Evolutionary conservation across 2,113 vertebrate genomes (phyloP).

Genomic region (Proteles cristata): DNA sequence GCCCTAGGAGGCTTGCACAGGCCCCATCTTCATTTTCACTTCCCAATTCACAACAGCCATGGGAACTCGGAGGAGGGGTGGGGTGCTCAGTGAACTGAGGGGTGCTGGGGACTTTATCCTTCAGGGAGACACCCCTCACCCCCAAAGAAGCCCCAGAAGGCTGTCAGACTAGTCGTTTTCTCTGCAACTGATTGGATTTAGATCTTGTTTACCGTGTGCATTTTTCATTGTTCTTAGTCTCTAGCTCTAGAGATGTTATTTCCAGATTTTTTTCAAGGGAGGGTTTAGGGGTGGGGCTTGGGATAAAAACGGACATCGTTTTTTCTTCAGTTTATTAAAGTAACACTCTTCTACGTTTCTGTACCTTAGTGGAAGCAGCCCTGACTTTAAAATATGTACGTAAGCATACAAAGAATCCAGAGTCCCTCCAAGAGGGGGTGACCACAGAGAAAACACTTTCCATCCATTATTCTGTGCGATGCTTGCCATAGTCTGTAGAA

Average conservation of each 20-base stretch:
- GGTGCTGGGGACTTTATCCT: slow-evolving; percentile 6
- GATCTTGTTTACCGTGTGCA: background rate
- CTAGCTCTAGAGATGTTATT: background rate
- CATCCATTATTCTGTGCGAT: no score
- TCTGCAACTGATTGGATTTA: background rate
- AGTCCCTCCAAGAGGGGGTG: background rate
- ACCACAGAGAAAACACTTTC: background rate
- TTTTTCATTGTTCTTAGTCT: background rate
- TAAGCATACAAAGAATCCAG: background rate
- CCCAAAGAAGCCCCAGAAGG: slow-evolving; percentile 28
- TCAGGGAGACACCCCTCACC: background rate
- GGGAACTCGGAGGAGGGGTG: slow-evolving; percentile 66
- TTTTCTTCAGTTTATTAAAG: slow-evolving; percentile 8
- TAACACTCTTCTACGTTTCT: background rate
- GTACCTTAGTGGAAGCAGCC: background rate
- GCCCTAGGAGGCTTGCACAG: slow-evolving; percentile 75
- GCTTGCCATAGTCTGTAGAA: background rate
- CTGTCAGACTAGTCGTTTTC: slow-evolving; percentile 30
- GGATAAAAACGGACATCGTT: background rate
- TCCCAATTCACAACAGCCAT: slow-evolving; percentile 48
- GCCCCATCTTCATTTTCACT: slow-evolving; percentile 78
- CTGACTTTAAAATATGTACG: background rate
- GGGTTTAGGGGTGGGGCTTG: background rate
- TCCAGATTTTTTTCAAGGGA: background rate
- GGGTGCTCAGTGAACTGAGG: slow-evolving; percentile 29